Evolutionary conservation across 2,113 vertebrate species (phyloP).

Genomic region (Psittacus erithacus): DNA sequence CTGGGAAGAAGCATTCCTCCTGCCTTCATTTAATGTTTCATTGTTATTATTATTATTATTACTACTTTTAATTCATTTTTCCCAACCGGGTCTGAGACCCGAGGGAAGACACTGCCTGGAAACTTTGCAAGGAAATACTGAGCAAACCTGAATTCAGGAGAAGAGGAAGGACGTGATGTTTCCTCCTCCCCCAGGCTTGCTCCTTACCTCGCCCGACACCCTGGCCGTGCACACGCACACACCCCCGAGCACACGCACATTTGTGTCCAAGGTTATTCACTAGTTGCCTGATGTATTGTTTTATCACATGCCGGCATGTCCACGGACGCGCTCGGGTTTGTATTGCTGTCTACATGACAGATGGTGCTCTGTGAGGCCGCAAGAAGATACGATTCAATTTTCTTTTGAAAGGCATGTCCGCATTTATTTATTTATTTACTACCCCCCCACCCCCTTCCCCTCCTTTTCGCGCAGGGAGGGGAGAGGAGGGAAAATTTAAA

Average conservation of each 20-base stretch:
- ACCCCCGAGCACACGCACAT: neutral
- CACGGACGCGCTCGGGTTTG: constrained; percentile 59
- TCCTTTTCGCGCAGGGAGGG: neutral
- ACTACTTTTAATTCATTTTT: neutral
- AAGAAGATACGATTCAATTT: constrained; percentile 64
- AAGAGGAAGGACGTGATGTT: neutral
- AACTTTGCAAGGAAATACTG: neutral
- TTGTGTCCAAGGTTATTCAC: constrained; percentile 50
- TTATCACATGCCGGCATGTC: constrained; percentile 47
- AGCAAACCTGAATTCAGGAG: neutral
- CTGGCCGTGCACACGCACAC: neutral
- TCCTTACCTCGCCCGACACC: neutral
- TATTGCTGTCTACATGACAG: constrained; percentile 74
- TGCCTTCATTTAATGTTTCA: neutral
- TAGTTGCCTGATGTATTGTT: constrained; percentile 66
- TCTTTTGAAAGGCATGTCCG: constrained; percentile 61
- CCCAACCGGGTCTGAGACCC: neutral
- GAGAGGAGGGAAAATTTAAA: constrained; percentile 59
- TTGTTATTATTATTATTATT: neutral
- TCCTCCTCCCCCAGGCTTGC: neutral
- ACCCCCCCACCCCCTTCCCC: neutral
- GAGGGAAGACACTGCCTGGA: neutral
- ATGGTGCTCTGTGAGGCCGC: constrained; percentile 72
- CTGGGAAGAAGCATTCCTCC: neutral
- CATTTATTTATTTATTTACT: constrained; percentile 24